These are phyloP conservation scores for Eupeodes corollae DNA, from an alignment of 1,140 invertebrate species.

Conservation along the genomic window DNA sequence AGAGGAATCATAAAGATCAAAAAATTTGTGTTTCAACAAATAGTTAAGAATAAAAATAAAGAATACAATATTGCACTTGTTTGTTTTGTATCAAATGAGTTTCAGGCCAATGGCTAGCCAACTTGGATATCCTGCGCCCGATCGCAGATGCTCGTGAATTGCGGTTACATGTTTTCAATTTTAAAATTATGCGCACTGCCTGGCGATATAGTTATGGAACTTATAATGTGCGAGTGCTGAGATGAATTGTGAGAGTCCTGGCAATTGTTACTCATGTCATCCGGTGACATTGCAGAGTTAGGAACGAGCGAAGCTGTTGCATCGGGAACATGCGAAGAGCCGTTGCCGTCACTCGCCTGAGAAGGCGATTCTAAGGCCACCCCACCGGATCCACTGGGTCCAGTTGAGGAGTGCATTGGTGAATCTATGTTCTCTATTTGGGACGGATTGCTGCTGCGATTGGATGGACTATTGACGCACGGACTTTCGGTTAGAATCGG, in stretches of 20 bases:
- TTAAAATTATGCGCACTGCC: constrained; percentile 29
- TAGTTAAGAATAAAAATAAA: too few relatives aligned
- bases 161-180: constrained; percentile 30
- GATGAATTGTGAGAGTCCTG: neutral
- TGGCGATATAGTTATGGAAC: constrained; percentile 34
- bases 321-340: neutral
- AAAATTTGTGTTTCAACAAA: too few relatives aligned
- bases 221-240: constrained; percentile 5
- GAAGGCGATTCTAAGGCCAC: constrained; percentile 13
- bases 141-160: neutral
- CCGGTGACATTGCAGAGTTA: constrained; percentile 1
- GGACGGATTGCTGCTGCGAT: constrained; percentile 19
- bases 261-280: constrained; percentile 9
- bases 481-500: constrained; percentile 5
- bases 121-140: too few relatives aligned
- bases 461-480: constrained; percentile 25
- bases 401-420: neutral
- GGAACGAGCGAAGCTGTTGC: constrained; percentile 2
- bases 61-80: too few relatives aligned
- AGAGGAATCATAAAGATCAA: too few relatives aligned
- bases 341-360: constrained; percentile 13
- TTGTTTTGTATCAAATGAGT: too few relatives aligned
- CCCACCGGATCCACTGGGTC: constrained; percentile 7
- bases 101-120: too few relatives aligned
- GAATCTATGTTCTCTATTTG: neutral